These are phyloP conservation scores for Nasonia vitripennis DNA, from an alignment of 1,140 invertebrate species.

Conservation along the genomic window DNA sequence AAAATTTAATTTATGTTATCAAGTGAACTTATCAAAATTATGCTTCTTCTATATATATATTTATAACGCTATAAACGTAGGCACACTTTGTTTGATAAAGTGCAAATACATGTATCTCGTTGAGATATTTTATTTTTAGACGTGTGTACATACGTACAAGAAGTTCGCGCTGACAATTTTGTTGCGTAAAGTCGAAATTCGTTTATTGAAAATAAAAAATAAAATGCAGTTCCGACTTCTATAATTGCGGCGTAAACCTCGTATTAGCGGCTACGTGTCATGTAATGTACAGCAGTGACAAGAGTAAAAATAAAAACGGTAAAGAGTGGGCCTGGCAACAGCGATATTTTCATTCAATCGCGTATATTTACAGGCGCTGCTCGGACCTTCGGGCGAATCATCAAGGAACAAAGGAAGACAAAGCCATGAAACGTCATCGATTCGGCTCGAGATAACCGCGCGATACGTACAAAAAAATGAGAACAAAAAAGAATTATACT, in stretches of 20 bases:
- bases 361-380: neutral
- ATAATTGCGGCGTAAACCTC: no score
- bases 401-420: neutral
- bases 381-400: neutral
- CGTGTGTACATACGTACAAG: neutral
- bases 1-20: no score
- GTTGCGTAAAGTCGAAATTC: no score
- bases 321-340: neutral
- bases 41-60: no score
- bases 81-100: no score
- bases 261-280: neutral
- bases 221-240: no score
- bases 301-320: neutral
- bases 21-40: no score
- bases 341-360: neutral
- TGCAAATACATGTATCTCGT: no score
- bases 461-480: neutral
- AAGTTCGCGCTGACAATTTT: neutral
- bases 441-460: neutral
- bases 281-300: neutral
- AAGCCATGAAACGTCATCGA: neutral
- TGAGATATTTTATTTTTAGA: slow-evolving; percentile 6
- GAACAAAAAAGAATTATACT: neutral
- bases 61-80: no score
- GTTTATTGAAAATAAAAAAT: no score